phyloP scores from a whole-genome alignment of 2,888 invertebrate species.

The Chorisops tibialis region DNA sequence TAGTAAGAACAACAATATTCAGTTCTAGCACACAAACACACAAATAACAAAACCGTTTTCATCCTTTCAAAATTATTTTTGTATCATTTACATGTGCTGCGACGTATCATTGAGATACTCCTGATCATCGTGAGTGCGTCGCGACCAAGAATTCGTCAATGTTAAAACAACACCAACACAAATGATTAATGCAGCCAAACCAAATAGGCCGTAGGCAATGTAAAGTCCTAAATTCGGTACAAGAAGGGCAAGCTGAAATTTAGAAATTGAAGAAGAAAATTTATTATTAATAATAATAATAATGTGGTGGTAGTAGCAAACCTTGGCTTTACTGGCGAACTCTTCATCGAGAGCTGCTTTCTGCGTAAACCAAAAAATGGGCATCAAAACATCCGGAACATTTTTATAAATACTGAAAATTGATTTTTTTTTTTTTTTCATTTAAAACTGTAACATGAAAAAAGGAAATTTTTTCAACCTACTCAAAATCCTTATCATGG shows the following conservation, averaged over 20 bases:
- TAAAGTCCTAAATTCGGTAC: constrained; percentile 45
- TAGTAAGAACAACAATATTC: no score
- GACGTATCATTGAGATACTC: no score
- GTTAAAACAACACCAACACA: constrained; percentile 43
- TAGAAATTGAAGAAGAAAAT: no score
- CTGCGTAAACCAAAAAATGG: constrained; percentile 76
- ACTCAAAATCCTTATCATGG: constrained; percentile 57
- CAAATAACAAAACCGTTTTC: no score
- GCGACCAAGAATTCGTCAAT: constrained; percentile 45
- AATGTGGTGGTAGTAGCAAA: constrained; percentile 36
- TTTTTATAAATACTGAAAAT: constrained; percentile 57
- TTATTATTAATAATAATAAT: no score
- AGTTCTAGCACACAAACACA: no score
- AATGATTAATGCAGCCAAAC: constrained; percentile 42
- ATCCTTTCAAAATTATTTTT: no score
- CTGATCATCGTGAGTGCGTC: neutral
- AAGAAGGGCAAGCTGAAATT: constrained; percentile 44
- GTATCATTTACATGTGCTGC: no score
- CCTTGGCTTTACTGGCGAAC: constrained; percentile 53
- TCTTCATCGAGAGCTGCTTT: constrained; percentile 58
- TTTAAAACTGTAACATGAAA: no score
- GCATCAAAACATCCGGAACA: constrained; percentile 58
- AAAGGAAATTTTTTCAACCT: constrained; percentile 47
- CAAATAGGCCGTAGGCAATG: constrained; percentile 42
- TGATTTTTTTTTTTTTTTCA: constrained; percentile 21